These are phyloP conservation scores for Erithacus rubecula DNA, from an alignment of 2,797 vertebrate genomes.

Conservation along the genomic window DNA sequence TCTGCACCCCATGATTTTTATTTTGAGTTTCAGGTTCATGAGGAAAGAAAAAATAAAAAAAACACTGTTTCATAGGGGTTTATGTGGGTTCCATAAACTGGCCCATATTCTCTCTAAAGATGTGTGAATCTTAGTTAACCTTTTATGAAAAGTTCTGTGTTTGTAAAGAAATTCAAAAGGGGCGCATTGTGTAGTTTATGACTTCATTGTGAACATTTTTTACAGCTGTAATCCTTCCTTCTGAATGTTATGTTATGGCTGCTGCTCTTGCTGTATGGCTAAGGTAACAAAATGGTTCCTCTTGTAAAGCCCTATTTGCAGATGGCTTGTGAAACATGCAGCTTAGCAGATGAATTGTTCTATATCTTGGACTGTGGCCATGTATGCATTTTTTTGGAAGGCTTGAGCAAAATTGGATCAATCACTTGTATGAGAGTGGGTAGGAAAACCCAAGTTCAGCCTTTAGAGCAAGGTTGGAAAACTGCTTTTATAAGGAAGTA, in stretches of 20 bases:
- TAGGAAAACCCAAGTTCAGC: neutral
- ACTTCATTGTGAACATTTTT: constrained; percentile 47
- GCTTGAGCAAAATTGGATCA: neutral
- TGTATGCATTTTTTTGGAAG: neutral
- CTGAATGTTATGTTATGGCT: constrained; percentile 7
- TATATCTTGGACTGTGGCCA: neutral
- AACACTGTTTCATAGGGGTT: neutral
- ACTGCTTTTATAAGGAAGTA: neutral
- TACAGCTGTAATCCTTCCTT: constrained; percentile 41
- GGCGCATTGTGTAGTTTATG: constrained; percentile 29
- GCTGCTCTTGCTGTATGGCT: neutral
- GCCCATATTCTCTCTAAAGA: constrained; percentile 22
- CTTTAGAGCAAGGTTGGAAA: neutral
- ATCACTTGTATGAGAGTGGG: neutral
- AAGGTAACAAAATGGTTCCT: constrained; percentile 37
- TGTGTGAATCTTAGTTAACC: constrained; percentile 37
- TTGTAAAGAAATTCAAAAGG: constrained; percentile 43
- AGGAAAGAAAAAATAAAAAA: neutral
- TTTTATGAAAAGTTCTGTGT: constrained; percentile 8
- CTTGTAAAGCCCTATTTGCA: constrained; percentile 21
- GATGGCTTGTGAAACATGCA: constrained; percentile 50
- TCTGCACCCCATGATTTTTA: constrained; percentile 47
- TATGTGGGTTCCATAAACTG: neutral
- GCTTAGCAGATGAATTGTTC: constrained; percentile 22
- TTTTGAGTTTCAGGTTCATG: constrained; percentile 8